Evolutionary conservation across 1,140 invertebrate genomes (phyloP), one percentile per base, ranked within the genome.

Genomic region (Heliconius himera): DNA sequence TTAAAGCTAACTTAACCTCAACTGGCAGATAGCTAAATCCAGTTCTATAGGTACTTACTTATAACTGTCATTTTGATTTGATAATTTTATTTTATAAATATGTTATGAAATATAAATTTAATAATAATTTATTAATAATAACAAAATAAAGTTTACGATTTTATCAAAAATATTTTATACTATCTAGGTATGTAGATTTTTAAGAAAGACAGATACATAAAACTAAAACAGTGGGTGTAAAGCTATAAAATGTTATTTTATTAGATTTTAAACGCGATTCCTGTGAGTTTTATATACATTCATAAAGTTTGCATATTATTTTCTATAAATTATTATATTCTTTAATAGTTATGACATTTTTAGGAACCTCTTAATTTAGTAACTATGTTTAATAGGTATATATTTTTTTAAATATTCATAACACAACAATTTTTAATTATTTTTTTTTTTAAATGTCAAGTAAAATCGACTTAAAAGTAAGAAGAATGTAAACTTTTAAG

Each of bases 161-260:
- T 56, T 56, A 56, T 56, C 49, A 20, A 51, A 51, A 18, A 20
- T 51, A 51, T 51, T 51, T 0, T 20, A 51, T 51, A 51, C 18
- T 51, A 51, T 2, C 0, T 51, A n/a, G n/a, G n/a, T n/a, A 8
- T 51, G 4, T 51, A 51, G 41, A 46, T 46, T 46, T 46, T 51
- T 51, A 51, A 51, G 5, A 49, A 18, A 49, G 49, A 49, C 13
- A 49, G 54, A 1, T 22, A 9, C 8, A 60, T 60, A 22, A 60
- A 60, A 60, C n/a, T 60, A 60, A 60, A 60, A 60, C 54, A 60
- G 54, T 60, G 54, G 54, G n/a, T 60, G 54, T 22, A 51, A 60
- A 60, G n/a, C 54, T 22, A 60, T 60, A 60, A 60, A 60, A 20
- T 60, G 54, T 60, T 60, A 60, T 60, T 60, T 60, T 9, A 60